Conservation (phyloP, 1,140 invertebrate species). For the Microplitis demolitor region DNA sequence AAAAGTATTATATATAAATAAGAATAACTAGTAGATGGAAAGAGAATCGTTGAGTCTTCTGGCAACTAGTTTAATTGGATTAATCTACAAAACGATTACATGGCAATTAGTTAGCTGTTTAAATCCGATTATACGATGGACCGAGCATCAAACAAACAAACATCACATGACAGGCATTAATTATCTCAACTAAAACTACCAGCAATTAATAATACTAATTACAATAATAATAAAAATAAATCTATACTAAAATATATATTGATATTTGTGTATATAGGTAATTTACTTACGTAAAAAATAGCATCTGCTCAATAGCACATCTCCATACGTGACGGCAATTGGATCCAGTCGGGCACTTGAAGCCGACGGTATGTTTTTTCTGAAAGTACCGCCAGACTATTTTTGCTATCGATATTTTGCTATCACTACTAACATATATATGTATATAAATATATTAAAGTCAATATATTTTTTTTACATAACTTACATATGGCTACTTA, state of each 20-base stretch:
- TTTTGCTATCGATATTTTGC: no score
- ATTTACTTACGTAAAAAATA: constrained; percentile 93
- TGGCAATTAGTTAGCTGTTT: no score
- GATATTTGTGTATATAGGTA: not conserved
- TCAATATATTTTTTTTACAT: no score
- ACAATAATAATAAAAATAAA: not conserved
- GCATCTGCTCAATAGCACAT: constrained; percentile 94
- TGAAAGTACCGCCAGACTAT: constrained; percentile 61
- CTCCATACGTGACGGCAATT: constrained; percentile 94
- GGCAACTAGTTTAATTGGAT: no score
- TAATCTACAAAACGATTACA: no score
- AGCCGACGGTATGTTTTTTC: constrained; percentile 96
- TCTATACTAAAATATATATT: not conserved
- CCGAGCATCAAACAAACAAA: not conserved
- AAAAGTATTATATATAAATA: no score
- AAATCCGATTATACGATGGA: no score
- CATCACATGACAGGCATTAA: not conserved
- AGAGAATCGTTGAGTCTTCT: no score
- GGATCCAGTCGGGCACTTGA: constrained; percentile 88
- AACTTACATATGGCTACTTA: no score
- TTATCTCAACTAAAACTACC: not conserved
- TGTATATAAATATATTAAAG: not conserved
- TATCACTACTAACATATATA: constrained; percentile 35
- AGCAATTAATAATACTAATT: not conserved
- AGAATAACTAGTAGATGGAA: no score